phyloP scores from a whole-genome alignment of 1,140 invertebrate species.

The Drosophila willistoni region DNA sequence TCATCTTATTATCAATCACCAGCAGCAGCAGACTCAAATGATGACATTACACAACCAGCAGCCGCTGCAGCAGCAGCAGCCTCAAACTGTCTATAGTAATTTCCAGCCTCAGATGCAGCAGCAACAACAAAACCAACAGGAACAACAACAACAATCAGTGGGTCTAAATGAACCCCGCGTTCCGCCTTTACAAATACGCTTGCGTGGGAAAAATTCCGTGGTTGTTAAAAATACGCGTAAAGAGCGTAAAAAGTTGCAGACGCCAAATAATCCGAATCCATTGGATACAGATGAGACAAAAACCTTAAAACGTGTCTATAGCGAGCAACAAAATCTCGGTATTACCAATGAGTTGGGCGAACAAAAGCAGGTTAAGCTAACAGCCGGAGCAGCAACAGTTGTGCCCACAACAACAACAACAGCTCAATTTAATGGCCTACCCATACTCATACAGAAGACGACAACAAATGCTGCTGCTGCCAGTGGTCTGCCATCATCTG shows the following conservation, averaged over 20 bases:
- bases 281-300: slow-evolving; percentile 34
- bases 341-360: slow-evolving; percentile 34
- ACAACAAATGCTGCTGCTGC: slow-evolving; percentile 17
- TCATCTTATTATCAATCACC: slow-evolving; percentile 29
- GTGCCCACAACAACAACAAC: slow-evolving; percentile 8
- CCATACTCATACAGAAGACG: slow-evolving; percentile 62
- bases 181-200: slow-evolving; percentile 94
- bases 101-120: slow-evolving; percentile 20
- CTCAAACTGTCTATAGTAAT: slow-evolving; percentile 15
- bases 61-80: slow-evolving; percentile 6
- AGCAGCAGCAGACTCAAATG: slow-evolving; percentile 42
- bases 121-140: slow-evolving; percentile 26
- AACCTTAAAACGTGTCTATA: slow-evolving; percentile 53
- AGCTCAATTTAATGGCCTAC: slow-evolving; percentile 61
- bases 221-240: slow-evolving; percentile 93
- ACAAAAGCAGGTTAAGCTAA: slow-evolving; percentile 57
- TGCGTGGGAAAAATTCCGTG: slow-evolving; percentile 93
- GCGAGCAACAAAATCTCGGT: slow-evolving; percentile 55
- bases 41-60: slow-evolving; percentile 53
- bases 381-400: slow-evolving; percentile 19
- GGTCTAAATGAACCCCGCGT: slow-evolving; percentile 90
- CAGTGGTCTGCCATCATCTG: slow-evolving; percentile 19
- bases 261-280: slow-evolving; percentile 11
- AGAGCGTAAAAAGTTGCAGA: slow-evolving; percentile 86
- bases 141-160: slow-evolving; percentile 28